Conservation (phyloP, 2,797 vertebrate species). For the Enteromius unitaeniatus region DNA sequence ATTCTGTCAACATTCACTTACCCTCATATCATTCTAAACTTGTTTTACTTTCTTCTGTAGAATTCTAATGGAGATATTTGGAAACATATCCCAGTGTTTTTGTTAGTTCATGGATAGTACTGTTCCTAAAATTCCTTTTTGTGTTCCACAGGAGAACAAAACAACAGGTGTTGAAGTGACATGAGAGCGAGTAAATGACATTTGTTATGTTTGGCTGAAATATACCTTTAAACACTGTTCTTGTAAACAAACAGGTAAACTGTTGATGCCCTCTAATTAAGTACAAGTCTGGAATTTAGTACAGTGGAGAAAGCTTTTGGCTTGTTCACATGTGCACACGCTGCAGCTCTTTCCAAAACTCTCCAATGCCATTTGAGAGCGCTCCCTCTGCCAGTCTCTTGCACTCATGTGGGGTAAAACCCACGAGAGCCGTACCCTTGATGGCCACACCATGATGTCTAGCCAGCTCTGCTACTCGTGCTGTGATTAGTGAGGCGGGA, state of each 20-base stretch:
- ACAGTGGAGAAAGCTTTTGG: not conserved
- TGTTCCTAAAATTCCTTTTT: not conserved
- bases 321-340: slow-evolving; percentile 73
- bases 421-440: slow-evolving; percentile 72
- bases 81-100: not conserved
- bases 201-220: not conserved
- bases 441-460: slow-evolving; percentile 63
- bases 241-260: not conserved
- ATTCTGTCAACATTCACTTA: not conserved
- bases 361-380: slow-evolving; percentile 68
- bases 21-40: not conserved
- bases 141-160: not conserved
- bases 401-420: slow-evolving; percentile 78
- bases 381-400: slow-evolving; percentile 74
- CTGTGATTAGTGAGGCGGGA: slow-evolving; percentile 73
- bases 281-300: not conserved
- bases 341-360: slow-evolving; percentile 79
- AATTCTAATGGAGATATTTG: not conserved
- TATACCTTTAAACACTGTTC: not conserved
- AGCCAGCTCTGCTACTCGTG: slow-evolving; percentile 73
- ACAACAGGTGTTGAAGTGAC: not conserved
- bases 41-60: not conserved
- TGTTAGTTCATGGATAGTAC: not conserved
- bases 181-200: not conserved
- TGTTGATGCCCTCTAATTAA: not conserved